Conservation (phyloP, 2,797 vertebrate species). For the Brotula barbata region DNA sequence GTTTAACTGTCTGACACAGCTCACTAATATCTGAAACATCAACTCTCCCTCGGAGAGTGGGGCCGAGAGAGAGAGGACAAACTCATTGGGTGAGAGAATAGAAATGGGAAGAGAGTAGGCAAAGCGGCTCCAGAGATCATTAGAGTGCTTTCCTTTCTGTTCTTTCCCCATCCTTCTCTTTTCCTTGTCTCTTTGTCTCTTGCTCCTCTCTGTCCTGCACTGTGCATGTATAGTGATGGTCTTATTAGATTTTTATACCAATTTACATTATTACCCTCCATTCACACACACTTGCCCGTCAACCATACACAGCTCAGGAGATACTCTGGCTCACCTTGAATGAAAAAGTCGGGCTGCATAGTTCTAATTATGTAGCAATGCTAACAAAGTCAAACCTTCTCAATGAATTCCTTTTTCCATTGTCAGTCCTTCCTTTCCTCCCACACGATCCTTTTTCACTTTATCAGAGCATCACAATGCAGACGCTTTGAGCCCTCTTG, state of each 20-base stretch:
- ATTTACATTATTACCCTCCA: constrained; percentile 4
- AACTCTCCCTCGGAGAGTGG: constrained; percentile 61
- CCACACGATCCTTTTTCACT: constrained; percentile 46
- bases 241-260: constrained; percentile 22
- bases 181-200: constrained; percentile 22
- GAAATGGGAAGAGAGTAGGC: constrained; percentile 52
- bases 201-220: constrained; percentile 24
- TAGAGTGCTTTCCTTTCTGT: constrained; percentile 46
- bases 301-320: constrained; percentile 5
- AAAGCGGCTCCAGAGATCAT: constrained; percentile 39
- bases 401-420: constrained; percentile 43
- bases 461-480: constrained; percentile 60
- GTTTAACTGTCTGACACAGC: constrained; percentile 81
- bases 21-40: constrained; percentile 82
- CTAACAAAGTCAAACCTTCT: not conserved
- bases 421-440: constrained; percentile 43
- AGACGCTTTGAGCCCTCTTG: constrained; percentile 62
- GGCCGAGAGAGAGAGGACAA: constrained; percentile 27
- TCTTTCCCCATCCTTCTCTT: constrained; percentile 21
- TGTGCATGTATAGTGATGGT: constrained; percentile 22
- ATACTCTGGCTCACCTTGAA: no score
- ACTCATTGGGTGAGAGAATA: constrained; percentile 52
- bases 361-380: no score
- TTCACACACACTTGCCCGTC: constrained; percentile 5
- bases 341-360: no score